Evolutionary conservation across 2,797 vertebrate genomes (phyloP), one percentile per base, ranked within the genome.

Genomic region (Hybognathus amarus): DNA sequence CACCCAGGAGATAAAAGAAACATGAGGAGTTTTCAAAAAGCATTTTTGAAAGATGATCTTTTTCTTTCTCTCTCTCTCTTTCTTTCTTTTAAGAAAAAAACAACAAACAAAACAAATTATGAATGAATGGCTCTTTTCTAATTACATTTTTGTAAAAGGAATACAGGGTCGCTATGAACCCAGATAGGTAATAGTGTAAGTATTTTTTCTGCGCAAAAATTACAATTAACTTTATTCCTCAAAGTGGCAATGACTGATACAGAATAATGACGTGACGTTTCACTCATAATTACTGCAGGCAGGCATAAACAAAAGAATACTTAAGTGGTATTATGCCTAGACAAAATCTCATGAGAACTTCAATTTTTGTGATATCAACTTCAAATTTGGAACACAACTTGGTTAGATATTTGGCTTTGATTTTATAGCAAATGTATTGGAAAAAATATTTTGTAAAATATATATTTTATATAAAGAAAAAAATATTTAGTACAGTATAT

Each of bases 1-100:
- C 66, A 45, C 42, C 85, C 71, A 33, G 78, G 66, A 30, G 63
- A 1, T 74, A 45, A 81, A 79, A 33, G 82, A 68, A 82, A 88
- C 75, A 22, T 79, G 78, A 87, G 84, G 33, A 81, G 74, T 40
- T 52, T 69, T 40, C 30, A 85, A 63, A 78, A 47, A 36, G 20
- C 15, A 2, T 68, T 75, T 67, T 45, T 74, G 82, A 84, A 85
- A 87, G 11, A 30, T 33, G 47, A 85, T 52, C 77, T 33, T 18
- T 70, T 17, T 11, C 11, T 70, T 10, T 40, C 24, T 70, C 73
- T 6, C 63, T 47, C 4, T 70, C 11, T 38, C 20, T 52, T 52
- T 52, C 50, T 54, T 54, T 54, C 20, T 54, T 15, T 45, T 13
- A 45, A 45, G 2, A 45, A 50, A 24, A 59, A 59, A 24, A 5